Percentiles rank a stretch among this genome's conserved stretches.
phyloP scores from a whole-genome alignment of 2,797 vertebrate species.

The Crypturellus tataupa region DNA sequence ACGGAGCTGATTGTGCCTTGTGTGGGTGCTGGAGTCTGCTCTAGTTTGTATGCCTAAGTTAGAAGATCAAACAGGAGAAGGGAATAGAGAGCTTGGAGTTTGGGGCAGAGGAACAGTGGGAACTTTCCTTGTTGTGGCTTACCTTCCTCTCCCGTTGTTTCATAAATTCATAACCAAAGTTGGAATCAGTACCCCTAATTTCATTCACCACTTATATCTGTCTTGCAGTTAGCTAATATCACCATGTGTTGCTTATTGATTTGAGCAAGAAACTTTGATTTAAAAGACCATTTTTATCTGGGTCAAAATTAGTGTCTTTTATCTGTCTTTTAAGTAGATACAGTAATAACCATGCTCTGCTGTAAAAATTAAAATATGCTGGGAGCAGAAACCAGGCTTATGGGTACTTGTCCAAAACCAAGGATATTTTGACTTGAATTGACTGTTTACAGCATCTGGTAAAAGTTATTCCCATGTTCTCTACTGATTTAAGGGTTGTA shows the following conservation, averaged over 20 bases:
- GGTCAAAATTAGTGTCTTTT: not conserved
- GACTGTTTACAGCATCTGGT: not conserved
- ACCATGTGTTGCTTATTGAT: not conserved
- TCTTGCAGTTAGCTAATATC: not conserved
- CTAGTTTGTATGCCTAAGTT: not conserved
- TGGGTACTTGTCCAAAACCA: not conserved
- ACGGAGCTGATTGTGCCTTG: not conserved
- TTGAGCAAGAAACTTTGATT: not conserved
- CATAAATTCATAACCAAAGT: not conserved
- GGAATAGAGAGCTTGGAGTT: accelerated
- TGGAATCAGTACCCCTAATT: not conserved
- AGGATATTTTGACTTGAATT: not conserved
- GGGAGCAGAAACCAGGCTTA: not conserved
- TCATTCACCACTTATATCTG: not conserved
- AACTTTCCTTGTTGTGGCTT: not conserved
- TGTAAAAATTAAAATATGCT: not conserved
- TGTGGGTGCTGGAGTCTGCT: not conserved
- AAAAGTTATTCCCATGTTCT: not conserved
- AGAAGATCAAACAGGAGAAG: not conserved
- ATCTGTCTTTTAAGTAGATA: not conserved
- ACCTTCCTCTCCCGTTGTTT: not conserved
- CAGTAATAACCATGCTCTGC: not conserved
- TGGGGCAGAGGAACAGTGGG: not conserved
- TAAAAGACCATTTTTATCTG: not conserved
- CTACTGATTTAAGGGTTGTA: not conserved